Conservation (phyloP, 2,888 invertebrate species). For the Scelioninae gen. 1 region DNA sequence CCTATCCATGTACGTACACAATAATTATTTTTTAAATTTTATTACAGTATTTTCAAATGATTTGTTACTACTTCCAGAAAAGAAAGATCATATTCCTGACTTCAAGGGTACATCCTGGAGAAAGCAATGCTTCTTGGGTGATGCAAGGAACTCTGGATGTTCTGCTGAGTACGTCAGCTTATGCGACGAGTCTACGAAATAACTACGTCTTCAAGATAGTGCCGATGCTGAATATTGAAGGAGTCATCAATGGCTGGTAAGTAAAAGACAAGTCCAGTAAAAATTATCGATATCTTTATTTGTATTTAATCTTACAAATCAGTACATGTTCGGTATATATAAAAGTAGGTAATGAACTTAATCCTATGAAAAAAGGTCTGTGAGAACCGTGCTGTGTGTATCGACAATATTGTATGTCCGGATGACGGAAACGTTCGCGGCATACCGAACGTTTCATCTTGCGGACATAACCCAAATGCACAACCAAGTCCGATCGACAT, state of each 20-base stretch:
- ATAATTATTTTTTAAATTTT: too few species aligned
- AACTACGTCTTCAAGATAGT: slow-evolving; percentile 93
- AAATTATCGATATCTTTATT: slow-evolving; percentile 79
- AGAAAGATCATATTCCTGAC: slow-evolving; percentile 90
- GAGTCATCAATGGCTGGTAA: slow-evolving; percentile 90
- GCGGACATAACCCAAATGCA: slow-evolving; percentile 77
- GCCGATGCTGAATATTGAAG: slow-evolving; percentile 95
- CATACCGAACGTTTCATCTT: slow-evolving; percentile 78
- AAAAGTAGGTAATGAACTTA: slow-evolving; percentile 68
- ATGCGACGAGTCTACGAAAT: slow-evolving; percentile 87
- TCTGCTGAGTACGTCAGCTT: slow-evolving; percentile 86
- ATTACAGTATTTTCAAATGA: too few species aligned
- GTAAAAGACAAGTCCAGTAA: slow-evolving; percentile 48
- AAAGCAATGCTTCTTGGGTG: slow-evolving; percentile 94
- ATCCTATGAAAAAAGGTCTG: slow-evolving; percentile 51
- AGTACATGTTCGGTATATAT: slow-evolving; percentile 73
- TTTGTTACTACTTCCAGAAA: too few species aligned
- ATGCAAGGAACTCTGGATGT: slow-evolving; percentile 92
- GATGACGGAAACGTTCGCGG: slow-evolving; percentile 80
- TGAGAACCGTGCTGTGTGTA: slow-evolving; percentile 65
- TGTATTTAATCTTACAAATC: slow-evolving; percentile 77
- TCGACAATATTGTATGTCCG: slow-evolving; percentile 75
- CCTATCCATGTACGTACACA: slow-evolving; percentile 87
- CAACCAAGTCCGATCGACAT: slow-evolving; percentile 71
- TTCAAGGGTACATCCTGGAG: slow-evolving; percentile 93